phyloP scores from a whole-genome alignment of 1,140 invertebrate genomes.

The Cotesia vestalis region DNA sequence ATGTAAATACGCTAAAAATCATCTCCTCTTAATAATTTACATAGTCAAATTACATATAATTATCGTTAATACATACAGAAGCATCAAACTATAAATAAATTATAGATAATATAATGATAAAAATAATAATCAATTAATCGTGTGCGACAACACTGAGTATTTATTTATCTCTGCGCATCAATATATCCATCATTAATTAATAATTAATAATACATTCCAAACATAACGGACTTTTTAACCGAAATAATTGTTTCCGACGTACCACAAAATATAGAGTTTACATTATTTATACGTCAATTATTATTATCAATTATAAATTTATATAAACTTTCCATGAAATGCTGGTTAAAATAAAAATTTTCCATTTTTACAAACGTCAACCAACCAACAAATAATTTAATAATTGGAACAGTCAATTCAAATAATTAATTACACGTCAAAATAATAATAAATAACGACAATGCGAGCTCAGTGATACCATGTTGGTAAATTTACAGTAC shows the following conservation, averaged over 20 bases:
- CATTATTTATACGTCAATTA: too few relatives aligned
- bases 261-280: too few relatives aligned
- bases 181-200: too few relatives aligned
- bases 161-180: too few relatives aligned
- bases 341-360: too few relatives aligned
- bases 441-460: conserved; percentile 22
- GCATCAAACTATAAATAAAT: conserved; percentile 1
- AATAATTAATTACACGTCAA: neutral
- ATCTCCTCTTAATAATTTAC: conserved; percentile 2
- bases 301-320: neutral
- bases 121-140: neutral
- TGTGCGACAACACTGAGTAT: conserved; percentile 7
- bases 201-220: too few relatives aligned
- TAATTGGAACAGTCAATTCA: too few relatives aligned
- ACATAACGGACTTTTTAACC: too few relatives aligned
- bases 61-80: neutral
- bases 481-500: conserved; percentile 38
- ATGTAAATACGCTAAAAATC: conserved; percentile 29
- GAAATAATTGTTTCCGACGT: too few relatives aligned
- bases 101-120: too few relatives aligned
- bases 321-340: neutral
- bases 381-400: too few relatives aligned
- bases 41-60: neutral
- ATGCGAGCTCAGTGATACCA: conserved; percentile 53
- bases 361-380: too few relatives aligned